phyloP scores from a whole-genome alignment of 2,888 invertebrate species.

The Stegana nigrithorax region DNA sequence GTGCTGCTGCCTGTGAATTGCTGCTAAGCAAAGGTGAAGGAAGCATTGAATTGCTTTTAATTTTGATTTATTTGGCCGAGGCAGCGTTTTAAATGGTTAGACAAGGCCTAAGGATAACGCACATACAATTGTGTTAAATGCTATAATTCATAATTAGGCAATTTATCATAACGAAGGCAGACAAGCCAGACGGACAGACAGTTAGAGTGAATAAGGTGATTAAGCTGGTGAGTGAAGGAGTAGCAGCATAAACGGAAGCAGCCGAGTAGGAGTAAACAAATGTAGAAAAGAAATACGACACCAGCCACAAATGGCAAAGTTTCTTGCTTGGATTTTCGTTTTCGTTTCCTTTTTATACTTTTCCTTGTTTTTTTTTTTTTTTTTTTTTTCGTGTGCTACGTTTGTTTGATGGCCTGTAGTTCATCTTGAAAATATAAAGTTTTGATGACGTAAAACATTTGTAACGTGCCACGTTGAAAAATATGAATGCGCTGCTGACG shows the following conservation, averaged over 20 bases:
- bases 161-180: not conserved
- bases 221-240: no score
- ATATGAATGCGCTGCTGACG: constrained; percentile 42
- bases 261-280: no score
- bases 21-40: no score
- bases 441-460: constrained; percentile 55
- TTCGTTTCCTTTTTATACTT: not conserved
- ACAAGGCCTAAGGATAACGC: not conserved
- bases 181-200: not conserved
- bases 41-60: constrained; percentile 2
- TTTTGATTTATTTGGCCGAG: not conserved
- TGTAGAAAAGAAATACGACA: no score
- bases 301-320: not conserved
- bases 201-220: not conserved
- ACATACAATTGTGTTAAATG: not conserved
- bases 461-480: constrained; percentile 50
- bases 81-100: not conserved
- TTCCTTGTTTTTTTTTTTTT: not conserved
- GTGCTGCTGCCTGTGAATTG: not conserved
- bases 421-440: constrained; percentile 34
- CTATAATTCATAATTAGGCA: constrained; percentile 13
- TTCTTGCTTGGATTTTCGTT: no score
- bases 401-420: constrained; percentile 6
- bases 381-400: not conserved
- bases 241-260: not conserved